Evolutionary conservation across 2,797 vertebrate species (phyloP).

Genomic region (Falco peregrinus): DNA sequence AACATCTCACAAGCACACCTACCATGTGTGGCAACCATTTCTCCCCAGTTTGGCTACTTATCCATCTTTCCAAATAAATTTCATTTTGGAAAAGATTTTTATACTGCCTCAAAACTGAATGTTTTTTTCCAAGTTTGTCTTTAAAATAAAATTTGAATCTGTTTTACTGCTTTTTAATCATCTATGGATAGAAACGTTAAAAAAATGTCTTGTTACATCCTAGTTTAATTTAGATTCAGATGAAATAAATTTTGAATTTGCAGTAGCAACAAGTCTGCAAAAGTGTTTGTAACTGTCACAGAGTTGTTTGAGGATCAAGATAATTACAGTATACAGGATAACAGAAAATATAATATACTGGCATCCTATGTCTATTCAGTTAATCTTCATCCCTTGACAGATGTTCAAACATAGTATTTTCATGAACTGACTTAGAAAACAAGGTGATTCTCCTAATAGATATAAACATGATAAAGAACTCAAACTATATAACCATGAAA

Average conservation of each 20-base stretch:
- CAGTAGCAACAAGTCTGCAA: conserved; percentile 71
- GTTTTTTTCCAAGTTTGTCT: conserved; percentile 54
- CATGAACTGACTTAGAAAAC: conserved; percentile 67
- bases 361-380: conserved; percentile 68
- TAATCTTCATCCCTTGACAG: conserved; percentile 73
- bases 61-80: conserved; percentile 66
- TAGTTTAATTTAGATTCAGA: conserved; percentile 74
- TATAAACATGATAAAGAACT: conserved; percentile 67
- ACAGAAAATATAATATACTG: conserved; percentile 73
- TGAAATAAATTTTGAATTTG: conserved; percentile 74
- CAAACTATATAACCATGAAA: conserved; percentile 34
- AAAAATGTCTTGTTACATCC: conserved; percentile 54
- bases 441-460: conserved; percentile 65
- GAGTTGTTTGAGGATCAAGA: conserved; percentile 77
- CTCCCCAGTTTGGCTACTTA: conserved; percentile 49
- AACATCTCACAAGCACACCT: not conserved
- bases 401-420: conserved; percentile 73
- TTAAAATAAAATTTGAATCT: conserved; percentile 71
- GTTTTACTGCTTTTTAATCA: conserved; percentile 72
- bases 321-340: conserved; percentile 76
- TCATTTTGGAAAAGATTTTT: conserved; percentile 61
- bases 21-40: not conserved
- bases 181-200: conserved; percentile 41
- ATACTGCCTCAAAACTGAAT: conserved; percentile 55
- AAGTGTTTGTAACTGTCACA: conserved; percentile 69